phyloP scores from a whole-genome alignment of 1,140 invertebrate species.

The Drosophila mayri region DNA sequence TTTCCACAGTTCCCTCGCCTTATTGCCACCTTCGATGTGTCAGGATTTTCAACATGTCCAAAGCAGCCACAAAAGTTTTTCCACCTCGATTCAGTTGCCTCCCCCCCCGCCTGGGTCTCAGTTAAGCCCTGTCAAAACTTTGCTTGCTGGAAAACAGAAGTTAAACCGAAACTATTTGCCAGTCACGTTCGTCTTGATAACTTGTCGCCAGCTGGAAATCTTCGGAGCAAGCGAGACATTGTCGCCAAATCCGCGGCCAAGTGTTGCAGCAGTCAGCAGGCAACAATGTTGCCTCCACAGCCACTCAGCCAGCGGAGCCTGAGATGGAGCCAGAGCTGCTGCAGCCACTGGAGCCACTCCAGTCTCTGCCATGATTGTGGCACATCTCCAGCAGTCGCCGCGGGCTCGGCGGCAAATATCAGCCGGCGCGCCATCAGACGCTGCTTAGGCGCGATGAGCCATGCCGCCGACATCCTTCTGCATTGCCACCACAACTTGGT shows the following conservation, averaged over 20 bases:
- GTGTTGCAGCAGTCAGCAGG: slow-evolving; percentile 65
- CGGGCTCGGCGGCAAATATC: slow-evolving; percentile 31
- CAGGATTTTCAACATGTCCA: slow-evolving; percentile 27
- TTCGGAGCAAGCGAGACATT: slow-evolving; percentile 70
- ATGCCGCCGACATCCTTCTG: slow-evolving; percentile 53
- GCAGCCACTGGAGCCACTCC: slow-evolving; percentile 38
- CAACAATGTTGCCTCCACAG: slow-evolving; percentile 62
- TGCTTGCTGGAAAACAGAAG: slow-evolving; percentile 47
- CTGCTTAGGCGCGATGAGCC: slow-evolving; percentile 69
- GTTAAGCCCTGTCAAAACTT: slow-evolving; percentile 48
- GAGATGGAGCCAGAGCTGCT: slow-evolving; percentile 2
- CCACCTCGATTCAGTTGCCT: slow-evolving; percentile 15
- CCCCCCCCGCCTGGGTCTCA: not conserved
- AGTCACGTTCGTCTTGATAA: slow-evolving; percentile 82
- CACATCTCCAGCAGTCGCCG: slow-evolving; percentile 34
- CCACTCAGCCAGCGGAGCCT: slow-evolving; percentile 5
- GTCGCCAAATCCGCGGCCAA: slow-evolving; percentile 76
- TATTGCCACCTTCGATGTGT: slow-evolving; percentile 34
- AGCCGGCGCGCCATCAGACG: slow-evolving; percentile 57
- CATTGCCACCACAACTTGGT: not conserved
- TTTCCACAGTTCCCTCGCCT: not conserved
- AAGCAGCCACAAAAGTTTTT: slow-evolving; percentile 43
- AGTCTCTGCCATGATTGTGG: slow-evolving; percentile 9
- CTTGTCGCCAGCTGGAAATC: slow-evolving; percentile 82
- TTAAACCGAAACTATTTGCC: slow-evolving; percentile 76